Evolutionary conservation across 2,113 vertebrate genomes (phyloP).

Genomic region (Bubo scandiacus): DNA sequence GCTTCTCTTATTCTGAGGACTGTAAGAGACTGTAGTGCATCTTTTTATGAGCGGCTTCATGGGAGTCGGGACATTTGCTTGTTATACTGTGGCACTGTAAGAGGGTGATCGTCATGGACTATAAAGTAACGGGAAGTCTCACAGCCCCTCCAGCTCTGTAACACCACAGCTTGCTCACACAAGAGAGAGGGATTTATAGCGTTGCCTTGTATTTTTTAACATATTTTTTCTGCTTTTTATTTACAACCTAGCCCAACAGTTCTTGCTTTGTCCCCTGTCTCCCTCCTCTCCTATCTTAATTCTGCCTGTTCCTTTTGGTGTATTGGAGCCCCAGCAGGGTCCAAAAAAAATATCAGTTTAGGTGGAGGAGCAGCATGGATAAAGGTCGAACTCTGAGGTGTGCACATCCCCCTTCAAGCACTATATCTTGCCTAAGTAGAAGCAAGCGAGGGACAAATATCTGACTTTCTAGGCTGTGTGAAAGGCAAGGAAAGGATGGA

Average conservation of each 20-base stretch:
- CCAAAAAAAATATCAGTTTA: neutral
- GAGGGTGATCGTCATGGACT: conserved; percentile 51
- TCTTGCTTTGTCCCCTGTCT: neutral
- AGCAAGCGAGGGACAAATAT: neutral
- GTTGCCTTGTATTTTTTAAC: conserved; percentile 52
- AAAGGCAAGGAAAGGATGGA: neutral
- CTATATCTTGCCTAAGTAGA: neutral
- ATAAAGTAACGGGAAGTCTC: conserved; percentile 58
- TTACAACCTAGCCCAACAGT: conserved; percentile 18
- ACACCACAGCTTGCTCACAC: neutral
- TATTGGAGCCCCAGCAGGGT: neutral
- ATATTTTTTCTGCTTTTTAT: conserved; percentile 44
- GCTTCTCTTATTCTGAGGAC: neutral
- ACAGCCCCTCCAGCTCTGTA: conserved; percentile 52
- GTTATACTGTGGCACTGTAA: conserved; percentile 42
- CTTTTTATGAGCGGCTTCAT: conserved; percentile 49
- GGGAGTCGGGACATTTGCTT: conserved; percentile 54
- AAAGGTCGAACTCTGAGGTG: neutral
- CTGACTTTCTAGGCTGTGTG: neutral
- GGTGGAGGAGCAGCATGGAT: neutral
- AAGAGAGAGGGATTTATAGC: conserved; percentile 51
- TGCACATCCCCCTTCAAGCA: neutral
- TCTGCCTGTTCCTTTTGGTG: neutral
- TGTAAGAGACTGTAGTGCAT: neutral
- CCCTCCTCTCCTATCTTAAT: neutral